These are phyloP conservation scores for Microhierax caerulescens DNA, from an alignment of 2,797 vertebrate genomes.

Conservation along the genomic window DNA sequence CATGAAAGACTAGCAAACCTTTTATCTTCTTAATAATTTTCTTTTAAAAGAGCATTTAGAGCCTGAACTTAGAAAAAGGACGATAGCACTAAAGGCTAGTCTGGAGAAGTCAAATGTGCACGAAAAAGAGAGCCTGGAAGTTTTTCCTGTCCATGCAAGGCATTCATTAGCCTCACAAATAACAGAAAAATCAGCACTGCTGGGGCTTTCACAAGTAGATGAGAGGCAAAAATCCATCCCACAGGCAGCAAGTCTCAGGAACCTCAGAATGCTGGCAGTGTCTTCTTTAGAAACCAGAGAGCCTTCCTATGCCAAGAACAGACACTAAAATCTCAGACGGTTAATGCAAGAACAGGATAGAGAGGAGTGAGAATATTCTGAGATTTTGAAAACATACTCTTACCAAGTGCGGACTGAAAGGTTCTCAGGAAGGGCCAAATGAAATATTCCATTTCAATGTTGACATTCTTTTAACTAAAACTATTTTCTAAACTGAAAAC, in stretches of 20 bases:
- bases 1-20: neutral
- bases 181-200: slow-evolving; percentile 58
- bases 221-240: slow-evolving; percentile 59
- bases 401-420: slow-evolving; percentile 39
- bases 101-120: neutral
- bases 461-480: slow-evolving; percentile 58
- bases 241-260: slow-evolving; percentile 45
- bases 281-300: slow-evolving; percentile 56
- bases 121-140: slow-evolving; percentile 8
- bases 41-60: neutral
- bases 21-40: neutral
- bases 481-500: slow-evolving; percentile 43
- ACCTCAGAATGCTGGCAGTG: slow-evolving; percentile 59
- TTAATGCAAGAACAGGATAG: slow-evolving; percentile 54
- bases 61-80: neutral
- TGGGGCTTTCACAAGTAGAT: slow-evolving; percentile 57
- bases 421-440: slow-evolving; percentile 58
- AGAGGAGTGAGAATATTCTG: slow-evolving; percentile 48
- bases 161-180: slow-evolving; percentile 57
- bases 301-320: slow-evolving; percentile 46
- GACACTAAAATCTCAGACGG: slow-evolving; percentile 62
- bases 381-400: slow-evolving; percentile 57
- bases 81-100: neutral
- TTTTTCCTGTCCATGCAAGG: slow-evolving; percentile 23
- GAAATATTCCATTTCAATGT: slow-evolving; percentile 56